These are phyloP conservation scores for Tipula vernalis DNA, from an alignment of 2,888 invertebrate genomes.

Conservation along the genomic window DNA sequence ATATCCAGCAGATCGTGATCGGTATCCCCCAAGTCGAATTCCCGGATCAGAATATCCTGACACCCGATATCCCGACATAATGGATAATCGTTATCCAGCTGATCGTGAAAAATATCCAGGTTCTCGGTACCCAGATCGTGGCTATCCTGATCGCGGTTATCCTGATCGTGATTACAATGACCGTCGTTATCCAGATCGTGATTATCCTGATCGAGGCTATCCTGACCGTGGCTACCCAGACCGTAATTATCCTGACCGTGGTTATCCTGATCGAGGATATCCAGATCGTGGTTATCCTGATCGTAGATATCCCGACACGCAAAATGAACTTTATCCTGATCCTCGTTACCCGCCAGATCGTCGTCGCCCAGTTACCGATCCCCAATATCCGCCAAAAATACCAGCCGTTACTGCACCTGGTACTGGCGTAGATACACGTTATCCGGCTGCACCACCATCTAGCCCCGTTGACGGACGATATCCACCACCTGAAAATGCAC, in stretches of 20 bases:
- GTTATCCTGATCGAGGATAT: slow-evolving; percentile 20
- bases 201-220: slow-evolving; percentile 17
- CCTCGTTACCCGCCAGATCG: slow-evolving; percentile 15
- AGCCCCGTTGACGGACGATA: slow-evolving; percentile 14
- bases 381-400: slow-evolving; percentile 13
- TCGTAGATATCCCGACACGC: slow-evolving; percentile 10
- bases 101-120: slow-evolving; percentile 16
- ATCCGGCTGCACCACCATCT: neutral
- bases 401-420: neutral
- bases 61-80: slow-evolving; percentile 18
- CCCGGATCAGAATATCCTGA: slow-evolving; percentile 32
- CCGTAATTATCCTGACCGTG: slow-evolving; percentile 10
- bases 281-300: slow-evolving; percentile 23
- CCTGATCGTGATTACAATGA: slow-evolving; percentile 36
- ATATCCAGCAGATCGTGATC: slow-evolving; percentile 32
- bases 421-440: neutral
- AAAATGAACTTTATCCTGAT: slow-evolving; percentile 14
- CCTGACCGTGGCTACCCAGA: slow-evolving; percentile 15
- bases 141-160: slow-evolving; percentile 29
- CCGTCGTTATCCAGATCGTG: slow-evolving; percentile 31
- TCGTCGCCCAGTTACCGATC: slow-evolving; percentile 14
- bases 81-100: slow-evolving; percentile 30
- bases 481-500: slow-evolving; percentile 13
- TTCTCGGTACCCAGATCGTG: slow-evolving; percentile 27
- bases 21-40: slow-evolving; percentile 38